Evolutionary conservation across 2,113 vertebrate genomes (phyloP), one percentile per base, ranked within the genome.

Genomic region (Saimiri boliviensis): DNA sequence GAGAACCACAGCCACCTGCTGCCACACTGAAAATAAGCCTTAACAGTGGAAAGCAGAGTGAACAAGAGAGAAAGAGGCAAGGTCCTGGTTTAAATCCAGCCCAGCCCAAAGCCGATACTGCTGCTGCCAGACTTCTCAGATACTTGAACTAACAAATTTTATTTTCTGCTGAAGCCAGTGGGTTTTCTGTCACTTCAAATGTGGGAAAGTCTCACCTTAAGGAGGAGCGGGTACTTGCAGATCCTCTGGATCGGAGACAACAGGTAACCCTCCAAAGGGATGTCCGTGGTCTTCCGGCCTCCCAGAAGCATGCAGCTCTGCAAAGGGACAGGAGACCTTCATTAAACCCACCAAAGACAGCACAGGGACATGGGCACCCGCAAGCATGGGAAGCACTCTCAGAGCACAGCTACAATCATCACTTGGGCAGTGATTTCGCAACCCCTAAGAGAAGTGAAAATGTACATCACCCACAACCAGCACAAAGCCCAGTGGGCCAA

Each of bases 231-330:
- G 56, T 99, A 99, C 98, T 99, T 99, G 99, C 99, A 99, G 98
- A 99, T 99, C 98, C 99, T 99, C 99, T 99, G 99, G 96, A 99
- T 99, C 25, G 99, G 99, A 60, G 98, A 99, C 80, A 99, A 99
- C 86, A 99, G 99, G 98, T 99, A 99, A 86, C 99, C 99, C 93
- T 99, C 99, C 91, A 99, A 97, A 49, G 99, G 99, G 98, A 99
- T 99, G 97, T 99, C 99, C 30, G 99, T 99, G 35, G 99, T 99
- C 98, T 99, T 99, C 98, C 99, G 99, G 87, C 99, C 99, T 94
- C 99, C 99, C 21, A 99, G 98, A 89, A 99, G 98, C 99, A 99
- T 99, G 97, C 99, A 99, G 96, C 99, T 99, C 99, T 99, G 96
- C 54, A 98, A 97, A 86, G 32, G 96, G 76, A 98, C 93, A 97